Conservation (phyloP, 2,113 vertebrate genomes). For the Petroica traversi region DNA sequence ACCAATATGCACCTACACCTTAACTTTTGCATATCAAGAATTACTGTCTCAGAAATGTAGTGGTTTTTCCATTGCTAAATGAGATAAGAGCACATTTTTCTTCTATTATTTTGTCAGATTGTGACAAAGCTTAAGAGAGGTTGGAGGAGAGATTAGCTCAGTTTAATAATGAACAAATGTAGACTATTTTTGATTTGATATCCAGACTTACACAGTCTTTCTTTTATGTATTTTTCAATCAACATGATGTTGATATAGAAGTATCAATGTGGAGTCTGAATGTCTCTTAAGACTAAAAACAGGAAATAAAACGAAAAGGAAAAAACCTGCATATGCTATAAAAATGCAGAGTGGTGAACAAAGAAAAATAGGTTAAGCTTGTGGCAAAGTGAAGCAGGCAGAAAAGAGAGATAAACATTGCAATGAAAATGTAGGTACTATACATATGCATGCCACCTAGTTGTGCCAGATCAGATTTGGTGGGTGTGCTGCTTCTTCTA, state of each 20-base stretch:
- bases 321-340: not conserved
- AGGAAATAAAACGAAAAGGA: not conserved
- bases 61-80: not conserved
- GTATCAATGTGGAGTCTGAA: not conserved
- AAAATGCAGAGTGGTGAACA: not conserved
- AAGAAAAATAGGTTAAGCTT: not conserved
- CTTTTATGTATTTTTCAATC: not conserved
- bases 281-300: not conserved
- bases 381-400: not conserved
- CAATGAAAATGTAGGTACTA: slow-evolving; percentile 3
- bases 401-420: not conserved
- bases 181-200: not conserved
- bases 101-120: not conserved
- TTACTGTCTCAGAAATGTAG: not conserved
- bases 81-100: not conserved
- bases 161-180: not conserved
- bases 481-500: not conserved
- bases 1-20: not conserved
- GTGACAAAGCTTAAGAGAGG: not conserved
- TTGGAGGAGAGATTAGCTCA: not conserved
- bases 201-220: not conserved
- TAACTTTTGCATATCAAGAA: not conserved
- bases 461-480: slow-evolving; percentile 46
- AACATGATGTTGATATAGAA: not conserved
- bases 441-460: slow-evolving; percentile 39